Evolutionary conservation across 2,797 vertebrate species (phyloP).

Genomic region (Ficedula albicollis): DNA sequence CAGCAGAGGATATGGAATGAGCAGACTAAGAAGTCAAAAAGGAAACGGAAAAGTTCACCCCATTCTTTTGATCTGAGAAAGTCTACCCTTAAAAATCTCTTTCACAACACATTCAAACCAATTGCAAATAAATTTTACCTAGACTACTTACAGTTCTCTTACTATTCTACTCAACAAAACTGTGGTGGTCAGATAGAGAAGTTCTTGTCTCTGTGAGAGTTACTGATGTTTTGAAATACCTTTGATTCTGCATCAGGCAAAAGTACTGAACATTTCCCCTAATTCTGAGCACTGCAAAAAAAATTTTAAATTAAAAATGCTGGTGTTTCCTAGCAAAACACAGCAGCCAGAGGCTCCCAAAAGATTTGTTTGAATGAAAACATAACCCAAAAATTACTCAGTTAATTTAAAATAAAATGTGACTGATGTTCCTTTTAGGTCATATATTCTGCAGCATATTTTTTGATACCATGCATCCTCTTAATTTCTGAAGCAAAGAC

Average conservation of each 20-base stretch:
- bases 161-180: neutral
- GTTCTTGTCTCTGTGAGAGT: neutral
- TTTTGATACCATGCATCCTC: neutral
- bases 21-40: neutral
- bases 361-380: neutral
- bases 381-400: neutral
- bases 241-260: neutral
- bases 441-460: neutral
- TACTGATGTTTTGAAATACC: neutral
- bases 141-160: neutral
- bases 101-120: neutral
- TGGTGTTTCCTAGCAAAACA: neutral
- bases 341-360: neutral
- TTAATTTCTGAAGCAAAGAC: neutral
- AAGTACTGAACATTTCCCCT: neutral
- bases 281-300: neutral
- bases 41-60: neutral
- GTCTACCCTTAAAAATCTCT: neutral
- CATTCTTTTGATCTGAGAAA: neutral
- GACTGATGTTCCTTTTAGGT: neutral
- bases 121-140: neutral
- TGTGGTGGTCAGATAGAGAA: neutral
- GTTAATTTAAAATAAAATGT: neutral
- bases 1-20: neutral
- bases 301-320: neutral